phyloP scores from a whole-genome alignment of 2,797 vertebrate genomes.

The Parauchenoglanis punctatus region DNA sequence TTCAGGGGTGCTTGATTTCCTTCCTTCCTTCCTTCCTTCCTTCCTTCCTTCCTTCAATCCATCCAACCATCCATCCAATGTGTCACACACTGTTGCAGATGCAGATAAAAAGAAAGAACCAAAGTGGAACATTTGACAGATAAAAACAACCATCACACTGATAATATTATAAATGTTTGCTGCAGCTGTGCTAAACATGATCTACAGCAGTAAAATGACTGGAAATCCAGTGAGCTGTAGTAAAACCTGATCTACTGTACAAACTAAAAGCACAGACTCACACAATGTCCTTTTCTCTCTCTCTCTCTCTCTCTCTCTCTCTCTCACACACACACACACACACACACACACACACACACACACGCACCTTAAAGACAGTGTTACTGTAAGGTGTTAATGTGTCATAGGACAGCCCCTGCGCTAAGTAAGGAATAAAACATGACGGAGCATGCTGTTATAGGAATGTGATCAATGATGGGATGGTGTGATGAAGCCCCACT shows the following conservation, averaged over 20 bases:
- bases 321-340: background rate
- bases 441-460: no score
- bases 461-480: background rate
- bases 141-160: background rate
- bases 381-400: background rate
- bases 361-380: background rate
- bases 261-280: background rate
- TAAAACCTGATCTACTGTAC: background rate
- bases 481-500: background rate
- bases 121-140: background rate
- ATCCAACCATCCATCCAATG: background rate
- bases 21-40: background rate
- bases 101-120: background rate
- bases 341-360: conserved; percentile 8
- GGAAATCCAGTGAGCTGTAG: background rate
- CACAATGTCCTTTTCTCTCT: background rate
- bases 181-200: background rate
- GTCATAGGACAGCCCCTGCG: background rate
- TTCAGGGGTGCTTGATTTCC: background rate
- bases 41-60: no score
- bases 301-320: background rate
- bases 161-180: background rate
- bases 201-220: background rate
- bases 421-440: background rate
- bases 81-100: background rate